phyloP scores from a whole-genome alignment of 2,113 vertebrate genomes.

The Myotis brandtii region DNA sequence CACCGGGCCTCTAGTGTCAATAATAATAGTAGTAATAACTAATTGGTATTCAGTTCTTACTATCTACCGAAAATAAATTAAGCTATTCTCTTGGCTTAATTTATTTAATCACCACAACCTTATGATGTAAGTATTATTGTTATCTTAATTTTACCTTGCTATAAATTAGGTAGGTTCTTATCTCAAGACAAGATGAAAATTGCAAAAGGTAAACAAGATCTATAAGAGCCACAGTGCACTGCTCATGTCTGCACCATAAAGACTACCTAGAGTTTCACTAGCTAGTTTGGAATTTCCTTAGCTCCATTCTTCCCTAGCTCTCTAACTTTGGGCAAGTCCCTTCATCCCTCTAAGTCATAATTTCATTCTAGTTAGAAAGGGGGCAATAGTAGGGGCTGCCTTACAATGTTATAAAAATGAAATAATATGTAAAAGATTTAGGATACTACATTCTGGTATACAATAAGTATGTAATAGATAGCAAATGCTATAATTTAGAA shows the following conservation, averaged over 20 bases:
- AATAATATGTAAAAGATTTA: neutral
- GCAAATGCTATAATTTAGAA: neutral
- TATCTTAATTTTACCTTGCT: neutral
- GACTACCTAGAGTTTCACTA: neutral
- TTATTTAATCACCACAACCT: neutral
- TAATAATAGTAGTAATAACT: neutral
- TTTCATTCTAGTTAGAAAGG: neutral
- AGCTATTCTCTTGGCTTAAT: neutral
- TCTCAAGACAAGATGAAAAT: neutral
- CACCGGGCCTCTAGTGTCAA: neutral
- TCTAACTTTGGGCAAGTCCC: neutral
- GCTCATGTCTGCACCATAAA: neutral
- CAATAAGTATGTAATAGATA: neutral
- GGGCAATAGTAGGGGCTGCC: neutral
- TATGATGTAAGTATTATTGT: neutral
- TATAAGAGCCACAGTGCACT: neutral
- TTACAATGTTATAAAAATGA: neutral
- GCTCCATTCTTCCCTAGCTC: neutral
- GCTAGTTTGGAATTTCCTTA: neutral
- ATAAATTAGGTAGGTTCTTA: neutral
- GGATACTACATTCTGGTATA: neutral
- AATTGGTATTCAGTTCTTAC: neutral
- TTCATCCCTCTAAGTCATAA: neutral
- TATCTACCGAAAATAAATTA: neutral
- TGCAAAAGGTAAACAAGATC: neutral